Conservation (phyloP, 2,888 invertebrate genomes). For the Spilarctia lutea region DNA sequence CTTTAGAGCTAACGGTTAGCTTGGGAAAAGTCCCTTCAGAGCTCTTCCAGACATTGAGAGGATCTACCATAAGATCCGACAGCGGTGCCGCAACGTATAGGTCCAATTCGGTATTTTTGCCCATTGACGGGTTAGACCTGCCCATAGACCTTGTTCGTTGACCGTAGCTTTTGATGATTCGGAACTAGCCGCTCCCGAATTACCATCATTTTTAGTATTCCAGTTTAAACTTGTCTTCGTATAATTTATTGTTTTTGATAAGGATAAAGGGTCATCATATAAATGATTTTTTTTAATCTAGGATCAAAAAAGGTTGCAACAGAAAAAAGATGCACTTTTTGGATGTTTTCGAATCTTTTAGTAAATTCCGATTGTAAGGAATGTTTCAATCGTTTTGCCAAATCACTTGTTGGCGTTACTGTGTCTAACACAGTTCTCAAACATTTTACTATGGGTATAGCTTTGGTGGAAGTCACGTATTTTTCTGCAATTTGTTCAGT, state of each 20-base stretch:
- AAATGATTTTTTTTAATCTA: slow-evolving; percentile 31
- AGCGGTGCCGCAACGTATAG: slow-evolving; percentile 27
- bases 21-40: slow-evolving; percentile 31
- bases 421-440: slow-evolving; percentile 25
- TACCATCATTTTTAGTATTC: slow-evolving; percentile 19
- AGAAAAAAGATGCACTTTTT: slow-evolving; percentile 32
- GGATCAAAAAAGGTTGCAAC: slow-evolving; percentile 28
- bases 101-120: slow-evolving; percentile 32
- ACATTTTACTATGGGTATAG: slow-evolving; percentile 24
- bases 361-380: slow-evolving; percentile 30
- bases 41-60: slow-evolving; percentile 29
- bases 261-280: slow-evolving; percentile 29
- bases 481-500: slow-evolving; percentile 27
- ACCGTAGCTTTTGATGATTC: slow-evolving; percentile 31
- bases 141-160: no score
- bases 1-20: slow-evolving; percentile 31
- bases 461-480: slow-evolving; percentile 30
- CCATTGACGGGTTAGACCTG: slow-evolving; percentile 28
- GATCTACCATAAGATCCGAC: slow-evolving; percentile 26
- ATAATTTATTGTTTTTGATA: slow-evolving; percentile 37
- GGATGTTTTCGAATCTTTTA: slow-evolving; percentile 38
- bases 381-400: slow-evolving; percentile 32
- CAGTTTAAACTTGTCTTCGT: slow-evolving; percentile 31
- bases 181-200: slow-evolving; percentile 25
- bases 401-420: slow-evolving; percentile 28